These are phyloP conservation scores for Porites australiensis DNA, from an alignment of 64 coral and sea anemone genomes.

Conservation along the genomic window DNA sequence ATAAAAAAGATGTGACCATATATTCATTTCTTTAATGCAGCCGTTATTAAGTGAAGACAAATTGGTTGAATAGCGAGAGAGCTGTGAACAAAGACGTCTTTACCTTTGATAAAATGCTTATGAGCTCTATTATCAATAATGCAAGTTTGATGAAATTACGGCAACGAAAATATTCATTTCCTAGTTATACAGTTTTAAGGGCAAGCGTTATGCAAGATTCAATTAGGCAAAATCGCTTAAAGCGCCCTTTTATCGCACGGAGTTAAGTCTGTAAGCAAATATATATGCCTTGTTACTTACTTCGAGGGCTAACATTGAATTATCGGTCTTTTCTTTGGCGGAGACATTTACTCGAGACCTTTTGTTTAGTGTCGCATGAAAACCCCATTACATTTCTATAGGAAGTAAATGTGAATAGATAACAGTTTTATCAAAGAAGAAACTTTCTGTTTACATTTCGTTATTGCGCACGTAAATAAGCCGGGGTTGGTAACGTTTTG, in stretches of 20 bases:
- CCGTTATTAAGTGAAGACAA: constrained; percentile 38
- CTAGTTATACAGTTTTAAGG: constrained; percentile 1
- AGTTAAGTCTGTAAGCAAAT: constrained; percentile 68
- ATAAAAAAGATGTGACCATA: not conserved
- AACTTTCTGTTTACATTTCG: constrained; percentile 58
- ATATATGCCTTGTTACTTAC: constrained; percentile 23
- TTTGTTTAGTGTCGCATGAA: constrained; percentile 66
- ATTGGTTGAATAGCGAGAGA: constrained; percentile 57
- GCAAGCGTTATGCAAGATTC: constrained; percentile 48
- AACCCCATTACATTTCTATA: constrained; percentile 76
- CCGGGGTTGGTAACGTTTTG: not conserved
- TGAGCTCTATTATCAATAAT: constrained; percentile 30
- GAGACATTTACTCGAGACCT: constrained; percentile 59
- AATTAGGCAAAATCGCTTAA: constrained; percentile 56
- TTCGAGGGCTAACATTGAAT: constrained; percentile 52
- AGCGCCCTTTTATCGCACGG: not conserved
- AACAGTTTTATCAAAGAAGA: constrained; percentile 57
- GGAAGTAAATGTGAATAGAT: constrained; percentile 69
- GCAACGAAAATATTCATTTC: constrained; percentile 12
- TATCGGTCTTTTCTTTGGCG: constrained; percentile 31
- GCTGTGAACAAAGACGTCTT: constrained; percentile 38
- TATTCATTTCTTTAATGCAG: constrained; percentile 47
- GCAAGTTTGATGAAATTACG: constrained; percentile 60
- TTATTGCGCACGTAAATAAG: constrained; percentile 32
- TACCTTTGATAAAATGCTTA: constrained; percentile 63